phyloP scores from a whole-genome alignment of 2,113 vertebrate species.

The Cottus gobio region DNA sequence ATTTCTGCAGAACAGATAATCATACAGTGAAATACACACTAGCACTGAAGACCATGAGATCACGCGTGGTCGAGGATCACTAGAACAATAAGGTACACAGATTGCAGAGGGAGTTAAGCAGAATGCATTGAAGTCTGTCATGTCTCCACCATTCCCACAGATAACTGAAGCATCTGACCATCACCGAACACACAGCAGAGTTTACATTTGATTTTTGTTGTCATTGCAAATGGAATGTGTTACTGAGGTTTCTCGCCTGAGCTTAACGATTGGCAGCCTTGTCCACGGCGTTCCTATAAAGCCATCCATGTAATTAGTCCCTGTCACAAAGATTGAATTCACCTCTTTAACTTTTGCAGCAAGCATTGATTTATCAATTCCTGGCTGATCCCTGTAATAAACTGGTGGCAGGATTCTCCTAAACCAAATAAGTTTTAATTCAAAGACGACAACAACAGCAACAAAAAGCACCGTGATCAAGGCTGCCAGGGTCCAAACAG shows the following conservation, averaged over 20 bases:
- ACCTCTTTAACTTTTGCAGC: conserved; percentile 24
- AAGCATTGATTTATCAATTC: conserved; percentile 11
- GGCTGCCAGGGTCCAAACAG: conserved; percentile 61
- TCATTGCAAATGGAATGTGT: conserved; percentile 70
- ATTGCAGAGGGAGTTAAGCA: conserved; percentile 65
- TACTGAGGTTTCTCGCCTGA: conserved; percentile 55
- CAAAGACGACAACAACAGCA: background rate
- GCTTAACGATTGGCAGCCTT: conserved; percentile 76
- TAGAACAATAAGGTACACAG: conserved; percentile 68
- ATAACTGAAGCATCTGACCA: conserved; percentile 59
- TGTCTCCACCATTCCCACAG: conserved; percentile 57
- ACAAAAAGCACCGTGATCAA: conserved; percentile 46
- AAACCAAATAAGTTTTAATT: background rate
- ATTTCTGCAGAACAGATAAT: conserved; percentile 97
- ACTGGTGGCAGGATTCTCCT: conserved; percentile 5
- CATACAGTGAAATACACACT: conserved; percentile 87
- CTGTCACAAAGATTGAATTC: conserved; percentile 30
- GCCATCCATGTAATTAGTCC: conserved; percentile 19
- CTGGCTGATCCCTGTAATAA: conserved; percentile 10
- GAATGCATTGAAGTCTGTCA: conserved; percentile 64
- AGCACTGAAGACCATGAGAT: conserved; percentile 89
- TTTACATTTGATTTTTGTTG: conserved; percentile 52
- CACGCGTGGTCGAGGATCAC: conserved; percentile 84
- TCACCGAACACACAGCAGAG: conserved; percentile 39
- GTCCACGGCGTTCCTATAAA: conserved; percentile 48